Percentiles rank a stretch among this genome's conserved stretches.
These are phyloP conservation scores for Tinea pellionella DNA, from an alignment of 2,888 invertebrate species.

Conservation along the genomic window DNA sequence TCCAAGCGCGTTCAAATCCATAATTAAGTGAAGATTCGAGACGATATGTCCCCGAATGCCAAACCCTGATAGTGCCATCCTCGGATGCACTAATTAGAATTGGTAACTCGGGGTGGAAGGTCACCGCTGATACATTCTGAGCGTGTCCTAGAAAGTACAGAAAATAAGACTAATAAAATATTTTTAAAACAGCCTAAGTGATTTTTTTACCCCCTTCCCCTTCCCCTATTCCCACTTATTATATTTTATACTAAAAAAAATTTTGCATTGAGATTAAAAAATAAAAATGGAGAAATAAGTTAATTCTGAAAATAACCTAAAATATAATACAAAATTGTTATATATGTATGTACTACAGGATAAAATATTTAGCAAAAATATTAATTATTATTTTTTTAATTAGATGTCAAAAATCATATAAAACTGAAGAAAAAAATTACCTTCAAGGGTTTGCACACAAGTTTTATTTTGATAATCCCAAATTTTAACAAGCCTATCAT, in stretches of 20 bases:
- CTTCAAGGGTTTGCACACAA: constrained; percentile 97
- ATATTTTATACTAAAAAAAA: no score
- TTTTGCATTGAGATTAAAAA: no score
- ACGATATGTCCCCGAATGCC: constrained; percentile 99
- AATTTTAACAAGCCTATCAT: constrained; percentile 97
- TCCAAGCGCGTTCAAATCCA: constrained; percentile 98
- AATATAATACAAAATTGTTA: no score
- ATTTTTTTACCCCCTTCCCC: no score
- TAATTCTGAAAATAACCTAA: no score
- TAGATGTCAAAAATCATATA: no score
- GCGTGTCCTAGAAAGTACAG: constrained; percentile 85
- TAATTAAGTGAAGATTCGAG: constrained; percentile 97
- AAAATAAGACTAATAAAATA: constrained; percentile 7
- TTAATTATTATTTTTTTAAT: no score
- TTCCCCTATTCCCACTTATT: no score
- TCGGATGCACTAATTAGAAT: constrained; percentile 97
- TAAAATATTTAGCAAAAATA: no score
- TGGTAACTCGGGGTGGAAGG: constrained; percentile 98
- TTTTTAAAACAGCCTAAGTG: no score
- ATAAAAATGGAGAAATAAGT: no score
- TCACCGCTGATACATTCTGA: constrained; percentile 94
- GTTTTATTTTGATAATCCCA: constrained; percentile 99
- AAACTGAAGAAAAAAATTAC: constrained; percentile 23
- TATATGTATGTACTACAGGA: no score
- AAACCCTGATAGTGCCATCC: constrained; percentile 96